Evolutionary conservation across 2,888 invertebrate genomes (phyloP).

Genomic region (Zaprionus obscuricornis): DNA sequence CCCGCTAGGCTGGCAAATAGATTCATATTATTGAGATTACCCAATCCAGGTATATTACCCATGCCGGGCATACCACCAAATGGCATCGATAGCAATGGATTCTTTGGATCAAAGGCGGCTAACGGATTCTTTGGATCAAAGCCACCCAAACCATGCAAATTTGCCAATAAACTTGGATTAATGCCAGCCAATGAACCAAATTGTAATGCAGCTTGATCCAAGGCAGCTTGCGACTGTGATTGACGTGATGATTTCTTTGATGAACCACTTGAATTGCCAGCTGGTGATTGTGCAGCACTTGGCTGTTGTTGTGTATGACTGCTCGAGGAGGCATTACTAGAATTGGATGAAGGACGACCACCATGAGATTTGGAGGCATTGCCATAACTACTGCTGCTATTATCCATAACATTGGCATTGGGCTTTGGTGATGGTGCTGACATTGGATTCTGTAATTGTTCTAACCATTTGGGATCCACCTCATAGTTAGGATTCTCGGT

Average conservation of each 20-base stretch:
- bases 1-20: constrained; percentile 94
- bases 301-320: constrained; percentile 85
- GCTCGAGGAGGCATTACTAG: constrained; percentile 81
- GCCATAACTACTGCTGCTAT: constrained; percentile 37
- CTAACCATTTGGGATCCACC: constrained; percentile 98
- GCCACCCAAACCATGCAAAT: constrained; percentile 88
- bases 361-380: constrained; percentile 70
- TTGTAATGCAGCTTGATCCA: constrained; percentile 86
- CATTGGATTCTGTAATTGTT: constrained; percentile 87
- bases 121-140: constrained; percentile 88
- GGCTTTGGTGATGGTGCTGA: constrained; percentile 80
- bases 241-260: constrained; percentile 85
- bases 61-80: constrained; percentile 90
- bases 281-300: constrained; percentile 72
- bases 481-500: constrained; percentile 98
- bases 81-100: constrained; percentile 85
- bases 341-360: constrained; percentile 78
- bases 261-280: constrained; percentile 46
- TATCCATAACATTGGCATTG: constrained; percentile 38
- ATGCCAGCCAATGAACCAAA: constrained; percentile 87
- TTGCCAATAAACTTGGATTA: constrained; percentile 91
- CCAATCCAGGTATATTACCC: constrained; percentile 87
- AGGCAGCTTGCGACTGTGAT: constrained; percentile 74
- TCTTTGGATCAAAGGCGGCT: constrained; percentile 87
- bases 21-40: constrained; percentile 91